phyloP scores from a whole-genome alignment of 2,797 vertebrate genomes.

The Lepilemur septentrionalis region DNA sequence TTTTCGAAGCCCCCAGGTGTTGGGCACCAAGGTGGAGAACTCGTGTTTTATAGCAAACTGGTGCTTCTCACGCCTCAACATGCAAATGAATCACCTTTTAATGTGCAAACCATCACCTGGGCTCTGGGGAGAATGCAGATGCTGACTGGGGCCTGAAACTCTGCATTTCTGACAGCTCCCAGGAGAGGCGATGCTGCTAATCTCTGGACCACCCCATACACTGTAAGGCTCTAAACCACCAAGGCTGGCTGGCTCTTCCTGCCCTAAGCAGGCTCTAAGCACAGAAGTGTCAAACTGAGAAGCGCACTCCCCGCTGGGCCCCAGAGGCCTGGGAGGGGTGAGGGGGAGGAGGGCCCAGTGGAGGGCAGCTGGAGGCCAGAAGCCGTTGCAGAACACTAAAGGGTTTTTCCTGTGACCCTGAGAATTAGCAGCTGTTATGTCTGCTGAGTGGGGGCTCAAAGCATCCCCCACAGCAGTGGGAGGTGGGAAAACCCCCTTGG shows the following conservation, averaged over 20 bases:
- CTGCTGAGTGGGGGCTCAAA: conserved; percentile 40
- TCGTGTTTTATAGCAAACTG: too few relatives aligned
- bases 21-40: not conserved
- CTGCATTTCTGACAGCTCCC: not conserved
- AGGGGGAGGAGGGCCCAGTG: rapidly evolving
- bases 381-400: conserved; percentile 41
- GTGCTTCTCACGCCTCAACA: too few relatives aligned
- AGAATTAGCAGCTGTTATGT: conserved; percentile 10
- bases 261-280: not conserved
- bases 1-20: not conserved
- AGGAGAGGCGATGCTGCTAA: too few relatives aligned
- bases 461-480: not conserved
- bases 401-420: conserved; percentile 60
- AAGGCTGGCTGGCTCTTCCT: not conserved
- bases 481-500: conserved; percentile 67
- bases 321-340: not conserved
- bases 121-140: rapidly evolving
- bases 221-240: not conserved
- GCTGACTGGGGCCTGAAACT: not conserved
- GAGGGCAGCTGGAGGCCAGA: conserved; percentile 7
- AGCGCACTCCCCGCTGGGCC: not conserved
- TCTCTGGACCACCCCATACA: not conserved
- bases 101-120: not conserved
- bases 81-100: not conserved
- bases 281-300: not conserved